Evolutionary conservation across 2,797 vertebrate genomes (phyloP), one percentile per base, ranked within the genome.

Genomic region (Tachyglossus aculeatus): DNA sequence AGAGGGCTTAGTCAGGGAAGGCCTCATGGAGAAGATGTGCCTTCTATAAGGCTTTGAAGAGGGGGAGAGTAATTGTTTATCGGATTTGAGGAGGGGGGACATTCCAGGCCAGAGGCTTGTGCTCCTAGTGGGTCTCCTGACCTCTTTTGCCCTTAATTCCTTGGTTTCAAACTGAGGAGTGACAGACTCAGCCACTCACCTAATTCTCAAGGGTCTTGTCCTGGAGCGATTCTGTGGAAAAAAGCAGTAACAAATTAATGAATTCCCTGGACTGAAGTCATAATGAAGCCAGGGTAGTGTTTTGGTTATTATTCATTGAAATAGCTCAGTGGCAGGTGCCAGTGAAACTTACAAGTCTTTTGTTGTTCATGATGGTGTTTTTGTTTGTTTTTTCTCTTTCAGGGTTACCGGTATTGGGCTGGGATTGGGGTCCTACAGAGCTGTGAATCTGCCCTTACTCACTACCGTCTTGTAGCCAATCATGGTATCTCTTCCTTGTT

Each of bases 381-480:
- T 36, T 9, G 1, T 27, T 58, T 34, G 34, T 6, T 33, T 10
- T 7, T 47, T 88, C 11, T 83, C 60, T 80, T 85, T 55, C 76
- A 99, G 98, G 98, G 98, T 47, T 99, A 99, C 90, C 92, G 98
- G 15, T 99, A 99, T 89, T 99, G 97, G 97, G 96, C 95, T 48
- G 97, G 98, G 29, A 96, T 99, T 21, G 98, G 98, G 40, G 98
- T 99, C 68, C 95, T 97, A 55, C 97, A 98, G 67, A 99, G 97
- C 67, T 99, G 98, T 74, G 98, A 99, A 88, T 98, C 98, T 16
- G 98, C 98, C 0, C 91, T 99, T 50, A 99, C 98, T 2, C 97
- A 99, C 85, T 99, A 99, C 74, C 94, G 95, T 29, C 93, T 97
- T 7, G 98, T 99, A 56, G 97, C 98, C 54, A 99, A 97, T 88